Conservation (phyloP, 2,888 invertebrate genomes). For the Synanthedon andrenaeformis region DNA sequence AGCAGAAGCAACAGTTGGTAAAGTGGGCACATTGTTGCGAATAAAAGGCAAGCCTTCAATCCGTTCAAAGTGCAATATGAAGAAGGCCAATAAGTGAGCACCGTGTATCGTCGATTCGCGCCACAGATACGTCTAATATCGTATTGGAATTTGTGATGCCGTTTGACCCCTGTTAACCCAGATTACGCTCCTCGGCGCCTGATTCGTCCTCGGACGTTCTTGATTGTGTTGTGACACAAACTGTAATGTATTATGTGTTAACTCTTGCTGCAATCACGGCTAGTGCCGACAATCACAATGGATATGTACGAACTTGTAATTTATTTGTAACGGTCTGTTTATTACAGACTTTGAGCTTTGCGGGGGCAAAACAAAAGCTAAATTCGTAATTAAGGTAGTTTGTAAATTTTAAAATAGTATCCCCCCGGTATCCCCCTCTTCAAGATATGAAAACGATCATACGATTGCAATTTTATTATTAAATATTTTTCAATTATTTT, state of each 20-base stretch:
- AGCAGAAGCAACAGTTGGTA: too few relatives aligned
- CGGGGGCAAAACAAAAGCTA: background rate
- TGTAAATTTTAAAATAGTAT: too few relatives aligned
- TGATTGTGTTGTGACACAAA: conserved; percentile 72
- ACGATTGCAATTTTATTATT: too few relatives aligned
- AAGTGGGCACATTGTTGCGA: too few relatives aligned
- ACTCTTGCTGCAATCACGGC: conserved; percentile 69
- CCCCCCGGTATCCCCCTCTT: too few relatives aligned
- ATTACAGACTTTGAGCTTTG: conserved; percentile 2
- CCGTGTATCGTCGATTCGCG: conserved; percentile 52
- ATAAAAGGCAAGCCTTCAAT: background rate
- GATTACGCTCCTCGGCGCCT: conserved; percentile 74
- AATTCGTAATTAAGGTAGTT: too few relatives aligned
- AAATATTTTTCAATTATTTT: too few relatives aligned
- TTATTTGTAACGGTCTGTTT: conserved; percentile 35
- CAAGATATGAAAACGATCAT: too few relatives aligned
- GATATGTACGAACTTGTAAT: conserved; percentile 58
- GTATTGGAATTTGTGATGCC: conserved; percentile 78
- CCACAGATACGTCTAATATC: conserved; percentile 72
- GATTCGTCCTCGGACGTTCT: conserved; percentile 65
- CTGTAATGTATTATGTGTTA: conserved; percentile 72
- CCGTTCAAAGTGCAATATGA: background rate
- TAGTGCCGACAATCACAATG: conserved; percentile 58
- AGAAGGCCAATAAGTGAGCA: background rate
- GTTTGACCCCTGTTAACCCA: conserved; percentile 82